A percentile compares a stretch with the other conserved stretches of the same genome.
These are phyloP conservation scores for Ormyrus pomaceus DNA, from an alignment of 2,888 invertebrate species.

Conservation along the genomic window DNA sequence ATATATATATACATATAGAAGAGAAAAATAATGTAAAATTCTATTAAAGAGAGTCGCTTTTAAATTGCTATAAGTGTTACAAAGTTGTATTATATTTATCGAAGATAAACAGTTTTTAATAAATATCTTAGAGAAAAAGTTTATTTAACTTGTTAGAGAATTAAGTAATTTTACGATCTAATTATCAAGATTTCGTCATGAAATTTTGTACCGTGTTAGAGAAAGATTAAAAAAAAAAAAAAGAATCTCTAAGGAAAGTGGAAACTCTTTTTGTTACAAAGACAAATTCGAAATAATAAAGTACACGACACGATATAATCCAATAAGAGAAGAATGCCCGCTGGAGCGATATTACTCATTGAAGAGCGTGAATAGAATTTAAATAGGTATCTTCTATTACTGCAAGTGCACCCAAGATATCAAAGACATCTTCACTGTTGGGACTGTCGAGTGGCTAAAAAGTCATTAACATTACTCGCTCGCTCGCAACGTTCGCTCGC, in stretches of 20 bases:
- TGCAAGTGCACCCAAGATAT: slow-evolving; percentile 57
- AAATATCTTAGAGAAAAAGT: slow-evolving; percentile 55
- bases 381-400: slow-evolving; percentile 55
- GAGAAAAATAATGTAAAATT: slow-evolving; percentile 24
- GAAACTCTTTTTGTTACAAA: slow-evolving; percentile 21
- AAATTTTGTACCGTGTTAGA: slow-evolving; percentile 54
- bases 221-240: slow-evolving; percentile 8
- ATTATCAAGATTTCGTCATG: slow-evolving; percentile 50
- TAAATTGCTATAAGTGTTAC: slow-evolving; percentile 57
- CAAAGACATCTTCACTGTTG: slow-evolving; percentile 51
- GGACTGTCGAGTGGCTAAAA: slow-evolving; percentile 50
- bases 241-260: slow-evolving; percentile 25
- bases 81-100: slow-evolving; percentile 57
- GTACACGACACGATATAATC: slow-evolving; percentile 36
- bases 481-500: background rate
- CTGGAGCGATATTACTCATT: slow-evolving; percentile 51
- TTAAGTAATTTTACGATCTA: slow-evolving; percentile 48
- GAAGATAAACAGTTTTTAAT: slow-evolving; percentile 56
- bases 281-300: background rate
- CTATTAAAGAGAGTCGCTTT: slow-evolving; percentile 51
- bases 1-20: slow-evolving; percentile 12
- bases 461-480: slow-evolving; percentile 25
- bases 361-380: slow-evolving; percentile 53
- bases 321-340: slow-evolving; percentile 45
- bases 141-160: slow-evolving; percentile 52